Evolutionary conservation across 2,797 vertebrate species (phyloP).

Genomic region (Adrianichthys oophorus): DNA sequence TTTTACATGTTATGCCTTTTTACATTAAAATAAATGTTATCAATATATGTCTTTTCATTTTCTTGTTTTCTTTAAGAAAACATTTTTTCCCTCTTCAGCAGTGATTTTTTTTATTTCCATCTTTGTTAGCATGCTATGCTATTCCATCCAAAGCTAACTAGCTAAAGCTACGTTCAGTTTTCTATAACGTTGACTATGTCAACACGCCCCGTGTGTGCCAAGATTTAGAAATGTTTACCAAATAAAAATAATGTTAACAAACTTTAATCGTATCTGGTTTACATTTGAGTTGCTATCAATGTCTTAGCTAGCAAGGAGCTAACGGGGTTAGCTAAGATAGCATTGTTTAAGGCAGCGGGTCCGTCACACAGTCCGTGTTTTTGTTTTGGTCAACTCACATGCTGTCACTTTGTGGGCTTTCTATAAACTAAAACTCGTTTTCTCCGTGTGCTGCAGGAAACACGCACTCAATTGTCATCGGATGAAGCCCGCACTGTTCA

Average conservation of each 20-base stretch:
- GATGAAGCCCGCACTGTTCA: constrained; percentile 94
- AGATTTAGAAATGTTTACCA: no score
- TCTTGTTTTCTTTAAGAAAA: background rate
- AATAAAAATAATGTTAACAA: no score
- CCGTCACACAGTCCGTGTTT: constrained; percentile 6
- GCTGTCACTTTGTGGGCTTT: background rate
- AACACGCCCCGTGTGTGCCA: no score
- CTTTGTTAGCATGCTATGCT: constrained; percentile 56
- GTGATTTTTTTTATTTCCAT: constrained; percentile 5
- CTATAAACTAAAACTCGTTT: constrained; percentile 1
- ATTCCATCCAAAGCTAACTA: constrained; percentile 28
- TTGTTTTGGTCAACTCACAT: constrained; percentile 43
- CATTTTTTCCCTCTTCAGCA: background rate
- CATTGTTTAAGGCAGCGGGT: constrained; percentile 2
- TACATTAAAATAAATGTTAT: background rate
- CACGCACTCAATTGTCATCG: constrained; percentile 93
- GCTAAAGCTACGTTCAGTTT: constrained; percentile 18
- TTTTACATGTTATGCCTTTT: background rate
- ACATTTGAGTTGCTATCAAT: background rate
- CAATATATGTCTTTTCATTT: background rate
- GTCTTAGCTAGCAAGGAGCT: constrained; percentile 21
- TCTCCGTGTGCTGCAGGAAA: constrained; percentile 79
- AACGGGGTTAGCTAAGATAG: constrained; percentile 35
- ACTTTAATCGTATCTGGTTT: no score
- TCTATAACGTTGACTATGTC: background rate